phyloP scores from a whole-genome alignment of 2,888 invertebrate genomes.

The Sarcophaga rosellei region DNA sequence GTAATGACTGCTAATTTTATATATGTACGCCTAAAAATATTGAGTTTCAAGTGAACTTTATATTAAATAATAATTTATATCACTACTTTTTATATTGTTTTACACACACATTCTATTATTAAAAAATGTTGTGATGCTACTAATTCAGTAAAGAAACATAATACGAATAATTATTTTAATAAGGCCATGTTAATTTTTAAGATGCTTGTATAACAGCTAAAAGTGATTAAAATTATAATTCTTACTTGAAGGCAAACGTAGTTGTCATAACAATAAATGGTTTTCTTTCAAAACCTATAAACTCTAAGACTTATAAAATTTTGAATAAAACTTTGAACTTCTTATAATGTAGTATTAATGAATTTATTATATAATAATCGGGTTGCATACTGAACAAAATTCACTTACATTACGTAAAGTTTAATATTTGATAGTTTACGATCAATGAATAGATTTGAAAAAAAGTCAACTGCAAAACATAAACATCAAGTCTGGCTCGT shows the following conservation, averaged over 20 bases:
- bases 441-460: too few relatives aligned
- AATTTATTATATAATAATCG: too few relatives aligned
- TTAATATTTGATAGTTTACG: too few relatives aligned
- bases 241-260: neutral
- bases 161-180: conserved; percentile 32
- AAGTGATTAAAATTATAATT: conserved; percentile 32
- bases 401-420: too few relatives aligned
- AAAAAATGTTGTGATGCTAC: conserved; percentile 41
- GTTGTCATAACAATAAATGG: too few relatives aligned
- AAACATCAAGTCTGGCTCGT: too few relatives aligned
- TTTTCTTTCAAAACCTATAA: too few relatives aligned
- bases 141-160: conserved; percentile 34
- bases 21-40: conserved; percentile 30
- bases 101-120: conserved; percentile 17
- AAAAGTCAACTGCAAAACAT: too few relatives aligned
- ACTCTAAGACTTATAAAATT: too few relatives aligned
- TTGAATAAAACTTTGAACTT: too few relatives aligned
- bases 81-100: conserved; percentile 35
- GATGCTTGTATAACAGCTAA: conserved; percentile 32
- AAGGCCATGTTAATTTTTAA: conserved; percentile 46
- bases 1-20: conserved; percentile 46
- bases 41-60: conserved; percentile 30
- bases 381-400: too few relatives aligned
- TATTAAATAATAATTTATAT: conserved; percentile 14
- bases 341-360: too few relatives aligned